A percentile compares a stretch with the other conserved stretches of the same genome.
phyloP scores from a whole-genome alignment of 2,888 invertebrate species.

The Nasonia oneida region DNA sequence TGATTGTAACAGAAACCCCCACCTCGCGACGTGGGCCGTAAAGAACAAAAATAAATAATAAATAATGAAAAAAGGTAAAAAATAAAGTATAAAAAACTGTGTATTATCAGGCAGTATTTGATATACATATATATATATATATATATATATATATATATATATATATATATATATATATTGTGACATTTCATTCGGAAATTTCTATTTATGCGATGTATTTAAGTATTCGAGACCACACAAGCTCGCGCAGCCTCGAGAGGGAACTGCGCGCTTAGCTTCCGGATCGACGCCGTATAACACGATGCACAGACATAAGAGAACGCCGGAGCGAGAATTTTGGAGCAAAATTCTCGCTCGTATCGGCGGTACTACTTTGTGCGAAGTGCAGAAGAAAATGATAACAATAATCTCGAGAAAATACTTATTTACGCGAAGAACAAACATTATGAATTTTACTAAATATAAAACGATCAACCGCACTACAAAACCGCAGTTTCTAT shows the following conservation, averaged over 20 bases:
- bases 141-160: too few relatives aligned
- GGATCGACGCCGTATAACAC: background rate
- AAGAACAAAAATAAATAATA: constrained; percentile 38
- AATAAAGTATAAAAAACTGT: constrained; percentile 45
- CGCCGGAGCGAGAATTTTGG: background rate
- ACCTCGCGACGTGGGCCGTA: constrained; percentile 19
- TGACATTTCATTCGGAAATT: constrained; percentile 48
- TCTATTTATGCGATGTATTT: constrained; percentile 23
- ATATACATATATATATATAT: constrained; percentile 48
- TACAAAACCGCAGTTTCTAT: constrained; percentile 39
- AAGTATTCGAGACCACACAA: constrained; percentile 10
- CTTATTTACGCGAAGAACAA: background rate
- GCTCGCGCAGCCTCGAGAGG: constrained; percentile 19
- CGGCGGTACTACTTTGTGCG: background rate
- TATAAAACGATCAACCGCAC: background rate
- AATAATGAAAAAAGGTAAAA: constrained; percentile 31
- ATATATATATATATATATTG: background rate
- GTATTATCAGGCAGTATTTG: constrained; percentile 61
- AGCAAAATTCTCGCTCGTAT: constrained; percentile 22
- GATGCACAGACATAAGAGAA: background rate
- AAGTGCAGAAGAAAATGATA: constrained; percentile 8
- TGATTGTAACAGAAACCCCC: constrained; percentile 16
- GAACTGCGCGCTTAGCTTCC: constrained; percentile 18
- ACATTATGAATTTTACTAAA: constrained; percentile 43
- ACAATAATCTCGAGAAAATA: background rate